Evolutionary conservation across 1,140 invertebrate species (phyloP).

Genomic region (Euglossa dilemma): DNA sequence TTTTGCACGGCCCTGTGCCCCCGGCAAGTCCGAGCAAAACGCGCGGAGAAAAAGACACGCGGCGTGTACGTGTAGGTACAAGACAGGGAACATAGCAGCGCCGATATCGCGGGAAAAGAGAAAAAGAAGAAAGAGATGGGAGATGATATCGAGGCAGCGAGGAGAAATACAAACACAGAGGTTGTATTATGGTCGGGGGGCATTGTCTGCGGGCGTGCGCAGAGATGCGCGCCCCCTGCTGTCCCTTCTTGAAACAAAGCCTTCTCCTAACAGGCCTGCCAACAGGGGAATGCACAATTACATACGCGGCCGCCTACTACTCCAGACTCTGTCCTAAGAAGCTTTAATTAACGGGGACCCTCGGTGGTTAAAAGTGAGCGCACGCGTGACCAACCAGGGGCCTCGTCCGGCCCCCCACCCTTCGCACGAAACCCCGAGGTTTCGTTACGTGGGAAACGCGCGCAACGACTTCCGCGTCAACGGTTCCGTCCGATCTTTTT

Average conservation of each 20-base stretch:
- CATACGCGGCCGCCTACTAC: constrained; percentile 47
- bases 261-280: constrained; percentile 55
- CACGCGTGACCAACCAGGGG: constrained; percentile 5
- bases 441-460: neutral
- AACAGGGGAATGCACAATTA: constrained; percentile 63
- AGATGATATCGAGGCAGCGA: constrained; percentile 53
- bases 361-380: constrained; percentile 8
- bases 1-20: neutral
- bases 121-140: neutral
- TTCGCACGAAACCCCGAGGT: neutral
- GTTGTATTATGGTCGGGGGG: constrained; percentile 59
- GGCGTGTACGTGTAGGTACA: too few relatives aligned
- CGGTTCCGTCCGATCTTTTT: neutral
- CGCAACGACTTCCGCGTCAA: constrained; percentile 40
- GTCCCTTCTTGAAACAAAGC: constrained; percentile 65
- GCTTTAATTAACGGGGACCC: constrained; percentile 63
- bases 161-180: constrained; percentile 57
- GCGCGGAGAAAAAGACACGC: neutral
- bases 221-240: constrained; percentile 27
- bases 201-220: constrained; percentile 70
- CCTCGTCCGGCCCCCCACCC: neutral
- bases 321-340: constrained; percentile 52
- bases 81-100: neutral
- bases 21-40: neutral
- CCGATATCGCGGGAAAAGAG: neutral